Evolutionary conservation across 2,797 vertebrate genomes (phyloP).

Genomic region (Numenius phaeopus): DNA sequence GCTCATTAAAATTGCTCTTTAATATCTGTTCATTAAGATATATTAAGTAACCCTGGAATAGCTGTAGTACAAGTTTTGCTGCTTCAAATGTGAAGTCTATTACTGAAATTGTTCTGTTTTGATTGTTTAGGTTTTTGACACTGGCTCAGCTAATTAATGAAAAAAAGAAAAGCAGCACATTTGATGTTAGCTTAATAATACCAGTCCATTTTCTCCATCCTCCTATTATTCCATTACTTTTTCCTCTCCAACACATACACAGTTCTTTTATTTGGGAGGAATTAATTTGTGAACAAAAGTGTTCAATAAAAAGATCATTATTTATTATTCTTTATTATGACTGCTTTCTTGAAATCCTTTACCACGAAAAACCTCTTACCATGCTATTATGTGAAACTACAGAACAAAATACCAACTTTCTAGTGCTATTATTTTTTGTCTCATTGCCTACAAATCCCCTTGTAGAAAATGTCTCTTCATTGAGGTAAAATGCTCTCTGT

Average conservation of each 20-base stretch:
- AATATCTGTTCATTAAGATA: too few species aligned
- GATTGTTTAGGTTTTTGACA: not conserved
- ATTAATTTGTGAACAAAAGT: not conserved
- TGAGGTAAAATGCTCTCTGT: not conserved
- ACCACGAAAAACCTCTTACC: not conserved
- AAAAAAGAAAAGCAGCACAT: not conserved
- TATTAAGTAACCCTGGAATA: not conserved
- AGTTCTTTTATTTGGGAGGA: not conserved
- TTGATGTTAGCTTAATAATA: not conserved
- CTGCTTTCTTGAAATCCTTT: not conserved
- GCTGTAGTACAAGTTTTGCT: not conserved
- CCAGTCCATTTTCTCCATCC: not conserved
- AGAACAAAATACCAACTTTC: not conserved
- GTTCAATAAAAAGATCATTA: not conserved
- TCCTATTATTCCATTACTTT: not conserved
- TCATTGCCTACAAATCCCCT: not conserved
- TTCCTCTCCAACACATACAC: not conserved
- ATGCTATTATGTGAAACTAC: not conserved
- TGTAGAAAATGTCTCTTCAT: not conserved
- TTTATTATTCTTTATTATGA: not conserved
- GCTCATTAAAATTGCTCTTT: too few species aligned
- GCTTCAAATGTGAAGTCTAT: not conserved
- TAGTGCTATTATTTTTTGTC: not conserved
- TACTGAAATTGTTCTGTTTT: not conserved
- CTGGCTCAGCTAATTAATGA: not conserved